Conservation (phyloP, 2,888 invertebrate genomes). For the Apocheima hispidaria region DNA sequence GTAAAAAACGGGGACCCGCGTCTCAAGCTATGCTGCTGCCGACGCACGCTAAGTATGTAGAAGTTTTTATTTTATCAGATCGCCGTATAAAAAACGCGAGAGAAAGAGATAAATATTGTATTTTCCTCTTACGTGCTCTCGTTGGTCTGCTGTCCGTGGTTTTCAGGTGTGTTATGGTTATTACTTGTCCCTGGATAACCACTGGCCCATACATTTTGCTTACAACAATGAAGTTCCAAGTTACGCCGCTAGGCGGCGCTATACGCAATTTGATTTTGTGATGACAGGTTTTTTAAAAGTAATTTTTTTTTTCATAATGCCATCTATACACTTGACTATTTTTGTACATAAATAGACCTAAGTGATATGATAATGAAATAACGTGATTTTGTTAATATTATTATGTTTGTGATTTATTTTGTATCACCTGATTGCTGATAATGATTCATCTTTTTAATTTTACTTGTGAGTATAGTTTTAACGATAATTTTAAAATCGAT, state of each 20-base stretch:
- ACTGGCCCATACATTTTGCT: background rate
- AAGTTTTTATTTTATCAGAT: too few species aligned
- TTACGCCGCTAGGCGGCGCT: conserved; percentile 13
- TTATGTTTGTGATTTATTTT: background rate
- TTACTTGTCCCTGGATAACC: background rate
- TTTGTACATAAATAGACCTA: conserved; percentile 30
- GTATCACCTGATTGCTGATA: conserved; percentile 20
- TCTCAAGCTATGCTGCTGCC: too few species aligned
- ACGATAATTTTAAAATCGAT: conserved; percentile 27
- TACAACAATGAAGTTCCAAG: background rate
- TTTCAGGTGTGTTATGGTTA: background rate
- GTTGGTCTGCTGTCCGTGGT: too few species aligned
- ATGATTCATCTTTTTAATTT: conserved; percentile 18
- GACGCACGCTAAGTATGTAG: too few species aligned
- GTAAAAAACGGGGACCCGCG: too few species aligned
- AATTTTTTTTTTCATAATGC: conserved; percentile 12
- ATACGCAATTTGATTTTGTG: background rate
- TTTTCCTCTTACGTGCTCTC: too few species aligned
- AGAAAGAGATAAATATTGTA: too few species aligned
- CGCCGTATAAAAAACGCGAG: too few species aligned
- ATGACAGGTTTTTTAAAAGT: background rate
- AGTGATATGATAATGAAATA: conserved; percentile 16
- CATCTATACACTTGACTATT: conserved; percentile 25
- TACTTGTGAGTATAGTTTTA: conserved; percentile 18
- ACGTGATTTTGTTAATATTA: conserved; percentile 18